Base-by-base conservation (phyloP, 1,140 invertebrate genomes). In the Tetramorium simillimum region DNA sequence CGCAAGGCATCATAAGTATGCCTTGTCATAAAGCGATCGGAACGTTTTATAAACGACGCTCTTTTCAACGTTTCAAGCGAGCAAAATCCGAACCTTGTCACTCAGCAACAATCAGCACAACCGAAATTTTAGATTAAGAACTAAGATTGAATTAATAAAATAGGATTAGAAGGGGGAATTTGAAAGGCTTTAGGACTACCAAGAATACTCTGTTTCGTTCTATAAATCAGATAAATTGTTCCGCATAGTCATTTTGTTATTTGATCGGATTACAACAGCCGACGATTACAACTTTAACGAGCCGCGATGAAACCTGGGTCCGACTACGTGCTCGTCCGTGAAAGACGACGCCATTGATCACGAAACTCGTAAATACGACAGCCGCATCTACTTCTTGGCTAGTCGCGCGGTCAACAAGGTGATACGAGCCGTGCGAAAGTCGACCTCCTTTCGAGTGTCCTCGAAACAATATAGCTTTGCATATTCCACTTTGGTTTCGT, bases 281-380 rank as follows among this genome's bases (percentile, higher is more conserved):
- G 33, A 33, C 33, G 33, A 33, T 33, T 46, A 12, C 43, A 12
- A 46, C 12, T 72, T 63, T 78, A 75, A 87, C 58, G 67, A 87
- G 51, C 65, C 6, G 37, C 72, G 58, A 65, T 80, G 70, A 63
- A 85, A 87, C 87, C 88, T 78, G 65, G 60, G 21, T 28, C 76
- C 56, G 69, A 53, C n/a, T 78, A 37, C 21, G 49, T 82, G 77
- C 37, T 62, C 37, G 60, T 67, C 72, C 77, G 72, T 88, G 81
- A 89, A 90, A 86, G 85, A 82, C n/a, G 53, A 60, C 51, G n/a
- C 53, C 37, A n/a, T 1, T 33, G 80, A 62, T 88, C 87, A 86
- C 69, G 88, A 89, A 89, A 82, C 86, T 51, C 53, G 62, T 86
- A 18, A 65, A 37, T 56, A 18, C 81, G 81, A 51, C 37, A 16